Conservation (phyloP, 2,113 vertebrate species). For the Cyrtonyx montezumae region DNA sequence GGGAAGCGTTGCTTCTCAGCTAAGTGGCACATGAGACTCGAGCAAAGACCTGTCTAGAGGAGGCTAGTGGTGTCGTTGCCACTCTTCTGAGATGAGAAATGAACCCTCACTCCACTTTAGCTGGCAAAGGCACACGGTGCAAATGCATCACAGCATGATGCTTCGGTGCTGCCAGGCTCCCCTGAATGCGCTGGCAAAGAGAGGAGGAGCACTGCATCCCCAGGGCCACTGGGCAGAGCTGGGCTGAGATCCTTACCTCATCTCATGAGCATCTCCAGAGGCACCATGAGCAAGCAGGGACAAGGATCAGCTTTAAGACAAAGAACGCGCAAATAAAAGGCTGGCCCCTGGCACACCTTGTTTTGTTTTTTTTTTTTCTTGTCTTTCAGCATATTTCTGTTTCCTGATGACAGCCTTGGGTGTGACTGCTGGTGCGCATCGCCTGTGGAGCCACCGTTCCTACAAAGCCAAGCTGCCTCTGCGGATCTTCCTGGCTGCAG, state of each 20-base stretch:
- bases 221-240: background rate
- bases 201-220: accelerated
- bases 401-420: constrained; percentile 82
- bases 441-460: constrained; percentile 85
- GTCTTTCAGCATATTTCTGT: constrained; percentile 80
- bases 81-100: background rate
- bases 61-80: background rate
- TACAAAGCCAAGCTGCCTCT: constrained; percentile 86
- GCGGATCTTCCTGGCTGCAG: constrained; percentile 82
- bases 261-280: background rate
- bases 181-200: background rate
- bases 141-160: accelerated
- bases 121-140: accelerated
- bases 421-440: constrained; percentile 80
- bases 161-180: background rate
- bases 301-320: background rate
- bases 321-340: background rate
- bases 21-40: accelerated
- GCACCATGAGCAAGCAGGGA: accelerated
- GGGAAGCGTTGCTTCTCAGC: background rate
- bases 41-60: background rate
- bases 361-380: constrained; percentile 35
- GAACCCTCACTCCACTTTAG: background rate
- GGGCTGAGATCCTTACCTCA: background rate
- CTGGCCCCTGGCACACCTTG: background rate